Evolutionary conservation across 2,797 vertebrate species (phyloP).

Genomic region (Spea hammondii): DNA sequence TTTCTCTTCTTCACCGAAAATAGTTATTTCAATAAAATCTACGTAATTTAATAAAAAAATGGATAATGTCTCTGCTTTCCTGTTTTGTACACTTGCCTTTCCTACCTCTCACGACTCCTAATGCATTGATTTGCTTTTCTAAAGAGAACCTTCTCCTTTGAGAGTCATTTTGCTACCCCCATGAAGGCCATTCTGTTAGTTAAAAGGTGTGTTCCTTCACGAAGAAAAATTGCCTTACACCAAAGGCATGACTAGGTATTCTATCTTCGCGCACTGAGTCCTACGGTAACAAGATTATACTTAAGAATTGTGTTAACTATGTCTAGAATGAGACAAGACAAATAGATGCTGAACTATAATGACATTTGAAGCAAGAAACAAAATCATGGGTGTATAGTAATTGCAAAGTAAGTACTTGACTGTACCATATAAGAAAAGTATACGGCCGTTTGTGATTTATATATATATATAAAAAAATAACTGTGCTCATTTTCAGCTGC

Average conservation of each 20-base stretch:
- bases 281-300: constrained; percentile 56
- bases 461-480: background rate
- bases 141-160: constrained; percentile 47
- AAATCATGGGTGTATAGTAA: constrained; percentile 19
- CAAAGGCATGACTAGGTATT: constrained; percentile 52
- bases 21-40: constrained; percentile 2
- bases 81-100: constrained; percentile 10
- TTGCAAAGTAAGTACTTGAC: constrained; percentile 31
- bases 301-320: constrained; percentile 53
- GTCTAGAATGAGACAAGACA: constrained; percentile 51
- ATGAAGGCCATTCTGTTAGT: constrained; percentile 50
- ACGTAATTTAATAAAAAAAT: constrained; percentile 20
- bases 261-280: constrained; percentile 52
- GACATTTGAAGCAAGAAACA: constrained; percentile 30
- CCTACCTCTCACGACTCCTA: constrained; percentile 7
- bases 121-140: constrained; percentile 52
- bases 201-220: constrained; percentile 56
- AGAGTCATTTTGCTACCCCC: constrained; percentile 53
- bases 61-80: background rate
- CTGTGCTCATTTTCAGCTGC: no score
- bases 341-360: constrained; percentile 47
- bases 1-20: no score
- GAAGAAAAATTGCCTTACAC: constrained; percentile 55
- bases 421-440: background rate
- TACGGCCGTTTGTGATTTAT: background rate